phyloP scores from a whole-genome alignment of 2,888 invertebrate species.

The Noctua comes region DNA sequence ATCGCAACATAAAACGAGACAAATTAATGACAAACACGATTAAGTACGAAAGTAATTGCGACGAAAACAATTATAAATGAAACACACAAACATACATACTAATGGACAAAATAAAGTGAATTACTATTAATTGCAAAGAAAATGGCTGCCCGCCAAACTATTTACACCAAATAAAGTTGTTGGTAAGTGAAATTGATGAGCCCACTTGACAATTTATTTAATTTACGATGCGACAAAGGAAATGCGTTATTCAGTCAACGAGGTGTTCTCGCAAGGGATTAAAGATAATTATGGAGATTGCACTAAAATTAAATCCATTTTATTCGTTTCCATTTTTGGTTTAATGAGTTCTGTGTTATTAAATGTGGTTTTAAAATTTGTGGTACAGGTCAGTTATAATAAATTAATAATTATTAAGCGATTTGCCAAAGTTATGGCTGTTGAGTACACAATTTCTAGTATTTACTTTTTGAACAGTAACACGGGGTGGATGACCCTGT shows the following conservation, averaged over 20 bases:
- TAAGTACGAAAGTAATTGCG: slow-evolving; percentile 33
- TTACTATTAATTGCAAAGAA: slow-evolving; percentile 71
- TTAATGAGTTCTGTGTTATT: neutral
- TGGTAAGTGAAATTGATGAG: slow-evolving; percentile 69
- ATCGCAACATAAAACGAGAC: slow-evolving; percentile 21
- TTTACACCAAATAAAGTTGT: slow-evolving; percentile 67
- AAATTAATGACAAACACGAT: slow-evolving; percentile 39
- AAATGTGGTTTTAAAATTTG: slow-evolving; percentile 7
- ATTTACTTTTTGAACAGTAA: neutral
- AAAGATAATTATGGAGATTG: slow-evolving; percentile 14
- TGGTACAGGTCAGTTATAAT: neutral
- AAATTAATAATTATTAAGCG: neutral
- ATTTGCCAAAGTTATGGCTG: neutral
- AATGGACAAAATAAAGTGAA: slow-evolving; percentile 61
- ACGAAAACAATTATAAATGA: slow-evolving; percentile 59
- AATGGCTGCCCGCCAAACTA: slow-evolving; percentile 70
- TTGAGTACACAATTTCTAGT: neutral
- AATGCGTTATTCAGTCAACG: slow-evolving; percentile 28
- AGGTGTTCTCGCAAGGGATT: slow-evolving; percentile 16
- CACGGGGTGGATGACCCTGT: neutral
- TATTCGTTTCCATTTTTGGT: neutral
- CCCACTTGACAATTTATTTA: slow-evolving; percentile 64
- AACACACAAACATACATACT: slow-evolving; percentile 47
- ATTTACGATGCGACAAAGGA: slow-evolving; percentile 68
- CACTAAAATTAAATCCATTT: slow-evolving; percentile 26